These are phyloP conservation scores for Adineta ricciae DNA, from an alignment of 2,888 invertebrate genomes.

Conservation along the genomic window DNA sequence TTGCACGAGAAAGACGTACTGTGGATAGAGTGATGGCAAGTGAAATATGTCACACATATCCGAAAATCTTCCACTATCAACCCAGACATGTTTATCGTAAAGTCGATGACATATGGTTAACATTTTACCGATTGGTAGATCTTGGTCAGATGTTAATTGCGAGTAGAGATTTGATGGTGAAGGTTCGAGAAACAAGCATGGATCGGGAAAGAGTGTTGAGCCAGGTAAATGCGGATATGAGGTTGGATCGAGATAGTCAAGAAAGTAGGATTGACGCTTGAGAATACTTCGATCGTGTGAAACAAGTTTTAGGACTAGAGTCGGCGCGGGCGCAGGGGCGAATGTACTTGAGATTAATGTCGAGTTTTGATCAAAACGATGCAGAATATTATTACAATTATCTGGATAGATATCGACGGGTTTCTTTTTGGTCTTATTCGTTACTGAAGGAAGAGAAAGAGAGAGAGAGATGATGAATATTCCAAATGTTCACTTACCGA, in stretches of 20 bases:
- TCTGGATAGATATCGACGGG: neutral
- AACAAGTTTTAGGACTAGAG: neutral
- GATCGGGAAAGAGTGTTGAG: constrained; percentile 10
- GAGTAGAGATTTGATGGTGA: neutral
- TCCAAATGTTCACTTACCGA: neutral
- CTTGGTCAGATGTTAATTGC: neutral
- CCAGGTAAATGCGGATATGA: constrained; percentile 5
- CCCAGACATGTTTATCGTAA: neutral
- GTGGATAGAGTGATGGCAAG: constrained; percentile 16
- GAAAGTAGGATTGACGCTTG: neutral
- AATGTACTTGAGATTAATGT: neutral
- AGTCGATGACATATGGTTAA: neutral
- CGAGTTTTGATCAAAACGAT: neutral
- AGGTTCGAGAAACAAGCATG: neutral
- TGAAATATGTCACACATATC: constrained; percentile 15
- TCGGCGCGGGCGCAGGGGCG: neutral
- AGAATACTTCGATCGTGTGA: neutral
- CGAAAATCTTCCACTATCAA: neutral
- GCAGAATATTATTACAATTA: neutral
- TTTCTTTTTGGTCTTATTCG: neutral
- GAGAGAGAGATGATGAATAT: no score
- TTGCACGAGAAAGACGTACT: neutral
- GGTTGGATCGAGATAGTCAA: constrained; percentile 13
- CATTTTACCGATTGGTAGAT: neutral
- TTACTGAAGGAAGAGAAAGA: neutral